Base-by-base conservation (phyloP, 1,140 invertebrate species). In the Diplogasteroides magnus region DNA sequence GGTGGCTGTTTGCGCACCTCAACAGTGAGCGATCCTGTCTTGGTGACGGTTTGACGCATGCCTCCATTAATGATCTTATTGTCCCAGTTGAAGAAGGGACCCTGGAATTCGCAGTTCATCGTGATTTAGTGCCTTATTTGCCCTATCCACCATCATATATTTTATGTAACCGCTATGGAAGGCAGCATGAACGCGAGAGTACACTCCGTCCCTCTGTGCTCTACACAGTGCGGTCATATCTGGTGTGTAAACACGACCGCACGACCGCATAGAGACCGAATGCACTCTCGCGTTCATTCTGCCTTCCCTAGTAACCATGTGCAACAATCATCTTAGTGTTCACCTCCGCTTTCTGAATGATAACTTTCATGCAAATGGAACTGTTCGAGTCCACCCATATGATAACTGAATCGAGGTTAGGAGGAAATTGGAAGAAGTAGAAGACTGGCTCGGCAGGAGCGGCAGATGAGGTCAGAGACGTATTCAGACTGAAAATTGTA, bases 31-130 rank as follows among this genome's bases (percentile, higher is more conserved):
- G 89, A 89, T 13, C 89, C 89, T 77, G 87, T 86, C 69, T 84
- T 86, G 23, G 87, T 88, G 84, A 91, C 89, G 0, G 90, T 91
- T 76, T 90, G 87, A 78, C 89, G 90, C 68, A 87, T 87, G 2
- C 90, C 90, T 71, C 87, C 86, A 78, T 88, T 90, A 31, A 88
- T 83, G 19, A 91, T 87, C 77, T 90, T 89, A 59, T 86, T 84
- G 74, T 90, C 89, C 37, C 89, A 85, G 80, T 91, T 90, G 81
- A 88, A 89, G 1, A 90, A 88, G 26, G 90, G 90, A 81, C 90
- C 90, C 89, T 90, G 81, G 56, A n/a, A n/a, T n/a, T n/a, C n/a
- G n/a, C n/a, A n/a, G n/a, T n/a, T n/a, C n/a, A n/a, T n/a, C n/a
- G n/a, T n/a, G n/a, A n/a, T n/a, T n/a, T n/a, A n/a, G n/a, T n/a